A percentile compares a stretch with the other conserved stretches of the same genome.
Conservation (phyloP, 92 coral and sea anemone genomes). For the Phenganax subtilis region DNA sequence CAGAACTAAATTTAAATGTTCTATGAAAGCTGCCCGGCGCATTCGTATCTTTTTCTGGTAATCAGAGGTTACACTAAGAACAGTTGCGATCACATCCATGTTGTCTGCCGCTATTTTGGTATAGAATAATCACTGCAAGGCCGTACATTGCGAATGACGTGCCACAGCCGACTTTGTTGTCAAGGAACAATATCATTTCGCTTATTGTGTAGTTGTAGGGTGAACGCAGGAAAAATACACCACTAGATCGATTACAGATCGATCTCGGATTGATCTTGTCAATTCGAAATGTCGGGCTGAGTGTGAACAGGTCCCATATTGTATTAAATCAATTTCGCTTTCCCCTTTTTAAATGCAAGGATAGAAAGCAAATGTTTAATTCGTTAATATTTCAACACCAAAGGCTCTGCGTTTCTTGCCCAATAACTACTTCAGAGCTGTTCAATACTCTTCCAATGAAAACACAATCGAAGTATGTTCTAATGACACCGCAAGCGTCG, state of each 20-base stretch:
- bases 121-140: neutral
- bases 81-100: neutral
- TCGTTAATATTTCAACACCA: too few relatives aligned
- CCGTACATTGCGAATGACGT: neutral
- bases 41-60: constrained; percentile 3
- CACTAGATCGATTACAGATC: constrained; percentile 1
- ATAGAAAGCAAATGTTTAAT: too few relatives aligned
- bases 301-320: constrained; percentile 16
- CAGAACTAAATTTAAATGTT: neutral
- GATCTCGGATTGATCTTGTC: constrained; percentile 9
- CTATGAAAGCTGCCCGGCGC: neutral
- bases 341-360: too few relatives aligned
- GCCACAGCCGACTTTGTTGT: too few relatives aligned
- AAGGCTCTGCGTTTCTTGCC: too few relatives aligned
- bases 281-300: constrained; percentile 13
- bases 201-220: neutral
- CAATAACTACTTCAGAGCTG: too few relatives aligned
- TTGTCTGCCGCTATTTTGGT: neutral
- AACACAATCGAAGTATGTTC: too few relatives aligned
- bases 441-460: too few relatives aligned
- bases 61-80: neutral
- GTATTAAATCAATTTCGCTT: too few relatives aligned
- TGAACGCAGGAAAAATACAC: neutral
- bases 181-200: neutral
- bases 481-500: too few relatives aligned